Evolutionary conservation across 2,888 invertebrate genomes (phyloP), one percentile per base, ranked within the genome.

Genomic region (Tanypteryx hageni): DNA sequence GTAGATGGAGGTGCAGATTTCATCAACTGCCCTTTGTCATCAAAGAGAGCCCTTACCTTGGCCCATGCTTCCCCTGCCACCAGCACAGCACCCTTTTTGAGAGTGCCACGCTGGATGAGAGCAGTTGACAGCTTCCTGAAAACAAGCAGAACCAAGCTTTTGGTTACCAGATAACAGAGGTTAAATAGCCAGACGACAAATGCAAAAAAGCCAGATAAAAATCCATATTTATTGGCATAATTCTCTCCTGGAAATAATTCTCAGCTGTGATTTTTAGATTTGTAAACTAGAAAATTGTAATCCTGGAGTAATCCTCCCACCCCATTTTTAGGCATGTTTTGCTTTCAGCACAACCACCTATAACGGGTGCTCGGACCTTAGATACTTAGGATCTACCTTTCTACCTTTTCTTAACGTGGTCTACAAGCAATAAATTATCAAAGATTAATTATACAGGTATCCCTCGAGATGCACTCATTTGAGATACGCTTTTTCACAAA

Each of bases 31-130:
- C 98, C 98, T 61, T 97, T 96, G 92, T 98, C 98, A 94, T 98
- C 97, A 94, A 97, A 97, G 95, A 99, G 96, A 7, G 96, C 96
- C 83, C 98, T 96, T 0, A 98, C 97, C 96, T 98, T 98, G 1
- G 97, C 98, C 97, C 98, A 98, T 0, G 98, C 97, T 9, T 96
- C 95, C 0, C 99, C 99, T 57, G 99, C 98, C 0, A 99, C 97
- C 92, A 98, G 95, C 57, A 98, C 95, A 85, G 96, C 96, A 0
- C 98, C 98, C 94, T 97, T 97, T 92, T 97, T 96, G 92, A 99
- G 95, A 0, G 98, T 98, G 1, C 99, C 99, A 93, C 98, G 96
- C 94, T 98, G 97, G 0, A 99, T 97, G 89, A 99, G 95, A 64
- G 97, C 96, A 0, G 99, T 98, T 3, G 98, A 97, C 92, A 98